phyloP scores from a whole-genome alignment of 1,140 invertebrate species.

The Drosophila parvula region DNA sequence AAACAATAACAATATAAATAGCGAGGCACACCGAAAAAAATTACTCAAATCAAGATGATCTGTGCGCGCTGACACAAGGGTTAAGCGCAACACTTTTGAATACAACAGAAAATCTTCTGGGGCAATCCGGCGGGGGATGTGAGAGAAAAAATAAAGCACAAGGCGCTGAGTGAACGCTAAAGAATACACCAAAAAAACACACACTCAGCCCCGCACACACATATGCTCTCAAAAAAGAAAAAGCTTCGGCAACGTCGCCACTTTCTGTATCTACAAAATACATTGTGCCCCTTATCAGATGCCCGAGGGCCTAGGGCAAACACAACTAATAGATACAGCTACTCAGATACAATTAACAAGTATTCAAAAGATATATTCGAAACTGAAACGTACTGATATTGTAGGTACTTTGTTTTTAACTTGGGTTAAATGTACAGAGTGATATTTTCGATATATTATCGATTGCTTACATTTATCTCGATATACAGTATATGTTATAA shows the following conservation, averaged over 20 bases:
- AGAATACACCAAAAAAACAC: slow-evolving; percentile 11
- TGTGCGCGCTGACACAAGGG: slow-evolving; percentile 22
- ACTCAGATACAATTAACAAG: too few relatives aligned
- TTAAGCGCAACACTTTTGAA: slow-evolving; percentile 22
- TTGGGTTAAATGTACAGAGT: accelerated
- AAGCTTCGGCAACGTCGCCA: not conserved
- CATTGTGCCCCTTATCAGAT: slow-evolving; percentile 21
- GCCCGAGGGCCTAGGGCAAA: slow-evolving; percentile 8
- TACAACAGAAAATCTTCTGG: not conserved
- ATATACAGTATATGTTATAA: not conserved
- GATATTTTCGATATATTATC: not conserved
- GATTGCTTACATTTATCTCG: not conserved
- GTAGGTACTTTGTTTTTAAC: too few relatives aligned
- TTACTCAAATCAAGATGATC: not conserved
- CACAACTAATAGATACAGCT: not conserved
- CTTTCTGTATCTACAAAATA: slow-evolving; percentile 16
- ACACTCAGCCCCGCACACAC: not conserved
- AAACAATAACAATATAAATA: not conserved
- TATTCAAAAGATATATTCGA: not conserved
- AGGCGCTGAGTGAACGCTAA: slow-evolving; percentile 33
- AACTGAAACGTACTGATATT: not conserved
- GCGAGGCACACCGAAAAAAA: not conserved
- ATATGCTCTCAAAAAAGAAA: not conserved
- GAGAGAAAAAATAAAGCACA: slow-evolving; percentile 27
- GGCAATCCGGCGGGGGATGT: not conserved